phyloP scores from a whole-genome alignment of 2,888 invertebrate genomes.

The Ophonus ardosiacus region DNA sequence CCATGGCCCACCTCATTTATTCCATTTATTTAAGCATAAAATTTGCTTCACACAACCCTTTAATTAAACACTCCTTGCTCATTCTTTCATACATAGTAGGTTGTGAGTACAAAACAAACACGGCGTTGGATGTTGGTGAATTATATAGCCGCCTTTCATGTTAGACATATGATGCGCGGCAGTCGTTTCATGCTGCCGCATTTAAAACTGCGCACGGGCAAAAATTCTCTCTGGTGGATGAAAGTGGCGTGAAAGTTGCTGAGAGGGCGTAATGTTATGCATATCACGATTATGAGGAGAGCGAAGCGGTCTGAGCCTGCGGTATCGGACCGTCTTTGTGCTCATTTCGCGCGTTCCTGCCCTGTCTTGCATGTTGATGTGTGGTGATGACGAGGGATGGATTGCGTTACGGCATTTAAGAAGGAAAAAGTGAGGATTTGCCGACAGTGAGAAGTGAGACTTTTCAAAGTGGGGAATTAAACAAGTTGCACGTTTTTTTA shows the following conservation, averaged over 20 bases:
- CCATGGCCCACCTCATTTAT: neutral
- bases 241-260: slow-evolving; percentile 47
- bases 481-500: too few relatives aligned
- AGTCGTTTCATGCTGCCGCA: slow-evolving; percentile 33
- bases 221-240: slow-evolving; percentile 20
- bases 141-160: slow-evolving; percentile 30
- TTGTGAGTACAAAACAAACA: slow-evolving; percentile 22
- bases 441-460: neutral
- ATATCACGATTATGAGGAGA: slow-evolving; percentile 50
- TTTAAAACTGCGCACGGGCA: slow-evolving; percentile 43
- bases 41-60: neutral
- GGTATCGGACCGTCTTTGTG: slow-evolving; percentile 34
- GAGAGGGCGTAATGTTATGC: slow-evolving; percentile 52
- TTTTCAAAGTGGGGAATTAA: too few relatives aligned
- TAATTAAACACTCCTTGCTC: neutral
- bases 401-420: slow-evolving; percentile 10
- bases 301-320: neutral
- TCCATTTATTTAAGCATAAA: neutral
- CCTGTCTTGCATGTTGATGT: slow-evolving; percentile 32
- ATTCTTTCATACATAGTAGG: neutral
- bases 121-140: neutral
- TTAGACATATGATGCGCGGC: slow-evolving; percentile 18
- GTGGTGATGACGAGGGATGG: slow-evolving; percentile 17
- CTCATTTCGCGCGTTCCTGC: slow-evolving; percentile 8
- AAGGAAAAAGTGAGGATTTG: neutral